Conservation (phyloP, 2,797 vertebrate species). For the Dryobates pubescens region DNA sequence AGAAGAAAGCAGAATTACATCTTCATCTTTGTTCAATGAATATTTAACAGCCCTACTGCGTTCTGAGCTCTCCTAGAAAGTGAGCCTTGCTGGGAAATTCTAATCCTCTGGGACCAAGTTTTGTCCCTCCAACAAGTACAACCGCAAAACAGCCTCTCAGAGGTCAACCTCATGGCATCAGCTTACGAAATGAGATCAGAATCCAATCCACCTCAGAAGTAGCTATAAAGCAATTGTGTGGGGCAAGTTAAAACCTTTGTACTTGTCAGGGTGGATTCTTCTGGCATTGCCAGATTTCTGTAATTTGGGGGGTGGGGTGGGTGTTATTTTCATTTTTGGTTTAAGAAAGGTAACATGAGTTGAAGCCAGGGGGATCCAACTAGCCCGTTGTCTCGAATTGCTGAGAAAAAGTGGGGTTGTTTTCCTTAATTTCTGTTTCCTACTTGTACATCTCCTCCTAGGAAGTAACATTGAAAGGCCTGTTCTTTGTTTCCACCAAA, state of each 20-base stretch:
- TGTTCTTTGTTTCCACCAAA: background rate
- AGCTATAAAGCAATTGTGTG: background rate
- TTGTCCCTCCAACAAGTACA: background rate
- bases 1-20: background rate
- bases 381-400: background rate
- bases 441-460: background rate
- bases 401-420: background rate
- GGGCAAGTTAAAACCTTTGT: background rate
- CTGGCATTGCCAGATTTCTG: background rate
- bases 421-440: background rate
- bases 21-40: background rate
- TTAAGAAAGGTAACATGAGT: background rate
- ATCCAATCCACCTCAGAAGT: background rate
- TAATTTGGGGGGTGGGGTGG: no score
- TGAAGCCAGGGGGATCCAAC: background rate
- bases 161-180: background rate
- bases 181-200: background rate
- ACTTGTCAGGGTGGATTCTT: background rate
- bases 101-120: background rate
- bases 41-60: background rate
- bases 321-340: background rate
- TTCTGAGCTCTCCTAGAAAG: background rate
- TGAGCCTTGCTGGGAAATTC: background rate
- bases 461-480: background rate
- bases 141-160: background rate